phyloP scores from a whole-genome alignment of 2,797 vertebrate species.

The Petrocephalus schoutedeni region DNA sequence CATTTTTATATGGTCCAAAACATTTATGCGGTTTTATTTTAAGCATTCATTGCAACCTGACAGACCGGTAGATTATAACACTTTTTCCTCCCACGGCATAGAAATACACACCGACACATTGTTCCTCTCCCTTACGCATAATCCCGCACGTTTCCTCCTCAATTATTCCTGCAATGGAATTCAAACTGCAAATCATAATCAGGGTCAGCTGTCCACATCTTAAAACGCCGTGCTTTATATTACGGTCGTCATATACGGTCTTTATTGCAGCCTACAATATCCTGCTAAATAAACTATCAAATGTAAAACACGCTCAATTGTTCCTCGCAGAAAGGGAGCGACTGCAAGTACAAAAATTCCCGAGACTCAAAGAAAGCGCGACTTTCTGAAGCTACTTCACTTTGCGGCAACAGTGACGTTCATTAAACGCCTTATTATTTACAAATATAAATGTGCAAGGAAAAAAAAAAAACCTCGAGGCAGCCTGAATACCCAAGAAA shows the following conservation, averaged over 20 bases:
- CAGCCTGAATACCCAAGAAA: background rate
- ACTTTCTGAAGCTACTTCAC: background rate
- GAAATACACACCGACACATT: background rate
- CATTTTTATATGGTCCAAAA: background rate
- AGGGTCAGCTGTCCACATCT: background rate
- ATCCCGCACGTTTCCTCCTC: background rate
- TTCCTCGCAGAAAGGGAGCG: background rate
- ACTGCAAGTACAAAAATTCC: background rate
- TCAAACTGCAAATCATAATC: background rate
- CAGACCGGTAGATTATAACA: background rate
- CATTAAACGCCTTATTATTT: background rate
- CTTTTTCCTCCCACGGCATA: background rate
- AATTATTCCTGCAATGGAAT: background rate
- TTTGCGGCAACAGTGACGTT: background rate
- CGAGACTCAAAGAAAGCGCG: background rate
- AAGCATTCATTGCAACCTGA: background rate
- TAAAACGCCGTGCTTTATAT: background rate
- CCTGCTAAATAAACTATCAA: background rate
- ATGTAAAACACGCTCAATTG: background rate
- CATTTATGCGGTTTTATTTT: background rate
- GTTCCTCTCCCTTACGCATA: background rate
- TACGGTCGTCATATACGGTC: background rate
- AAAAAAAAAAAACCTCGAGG: background rate
- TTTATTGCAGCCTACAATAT: background rate
- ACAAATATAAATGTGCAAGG: background rate